phyloP scores from a whole-genome alignment of 2,888 invertebrate genomes.

The Melinaea menophilus region DNA sequence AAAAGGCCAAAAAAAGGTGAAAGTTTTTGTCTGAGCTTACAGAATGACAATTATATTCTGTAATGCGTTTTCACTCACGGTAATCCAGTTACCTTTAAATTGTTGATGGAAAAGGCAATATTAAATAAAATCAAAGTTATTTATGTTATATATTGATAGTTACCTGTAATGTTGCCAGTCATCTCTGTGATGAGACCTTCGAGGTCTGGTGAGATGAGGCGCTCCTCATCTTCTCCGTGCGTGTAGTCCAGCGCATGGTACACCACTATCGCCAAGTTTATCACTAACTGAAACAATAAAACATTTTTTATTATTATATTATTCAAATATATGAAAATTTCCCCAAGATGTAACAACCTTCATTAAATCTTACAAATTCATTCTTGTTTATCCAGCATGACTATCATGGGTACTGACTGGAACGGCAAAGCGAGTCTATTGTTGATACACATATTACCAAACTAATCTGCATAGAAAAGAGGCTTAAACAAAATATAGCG shows the following conservation, averaged over 20 bases:
- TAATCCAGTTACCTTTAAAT: slow-evolving; percentile 12
- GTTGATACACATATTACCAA: slow-evolving; percentile 38
- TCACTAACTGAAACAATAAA: slow-evolving; percentile 82
- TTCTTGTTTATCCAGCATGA: slow-evolving; percentile 42
- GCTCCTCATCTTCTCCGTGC: slow-evolving; percentile 90
- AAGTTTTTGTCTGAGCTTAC: slow-evolving; percentile 48
- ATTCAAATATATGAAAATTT: too few relatives aligned
- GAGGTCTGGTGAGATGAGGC: slow-evolving; percentile 89
- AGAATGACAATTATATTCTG: slow-evolving; percentile 29
- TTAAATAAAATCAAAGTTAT: background rate
- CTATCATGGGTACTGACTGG: slow-evolving; percentile 52
- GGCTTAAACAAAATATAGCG: slow-evolving; percentile 9
- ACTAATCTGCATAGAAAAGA: slow-evolving; percentile 35
- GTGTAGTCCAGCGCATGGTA: slow-evolving; percentile 95
- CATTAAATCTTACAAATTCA: slow-evolving; percentile 22
- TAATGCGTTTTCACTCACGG: slow-evolving; percentile 31
- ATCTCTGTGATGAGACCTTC: slow-evolving; percentile 91
- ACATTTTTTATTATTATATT: background rate
- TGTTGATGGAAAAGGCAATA: background rate
- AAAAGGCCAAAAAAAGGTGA: slow-evolving; percentile 42
- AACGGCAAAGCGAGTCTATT: slow-evolving; percentile 42
- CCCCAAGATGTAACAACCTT: background rate
- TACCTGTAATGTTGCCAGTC: slow-evolving; percentile 82
- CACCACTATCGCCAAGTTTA: slow-evolving; percentile 88
- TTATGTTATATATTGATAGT: slow-evolving; percentile 22